Base-by-base conservation (phyloP, 2,113 vertebrate genomes). In the Typhlomys cinereus region DNA sequence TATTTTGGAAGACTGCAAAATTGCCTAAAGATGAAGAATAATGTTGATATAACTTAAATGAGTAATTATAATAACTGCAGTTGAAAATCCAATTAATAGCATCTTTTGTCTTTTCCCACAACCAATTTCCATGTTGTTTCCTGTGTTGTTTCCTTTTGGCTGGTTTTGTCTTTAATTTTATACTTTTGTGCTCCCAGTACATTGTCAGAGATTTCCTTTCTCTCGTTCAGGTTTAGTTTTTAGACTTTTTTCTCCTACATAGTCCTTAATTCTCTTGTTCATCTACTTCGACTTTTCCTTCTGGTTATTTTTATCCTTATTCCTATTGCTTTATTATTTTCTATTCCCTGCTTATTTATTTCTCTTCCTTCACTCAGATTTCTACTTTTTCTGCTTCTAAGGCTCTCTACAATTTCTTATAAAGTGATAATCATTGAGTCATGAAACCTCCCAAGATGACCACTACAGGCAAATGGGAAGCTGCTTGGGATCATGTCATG, bases 1-100 rank as follows among this genome's bases (percentile, higher is more conserved):
- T 96, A 93, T 91, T 83, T 94, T 64, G 34, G 96, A 93, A 85
- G 94, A 87, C 86, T 94, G 95, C 52, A 90, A 84, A 89, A 88
- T 90, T 92, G 76, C 89, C 90, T 61, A 36, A 89, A 76, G 85
- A 93, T 67, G 74, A 89, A 81, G 44, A 74, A 44, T 69, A 79
- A 87, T 91, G 90, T 94, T 94, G 95, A 87, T 78, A 54, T 48
- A 91, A 61, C 84, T 85, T 71, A 87, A 86, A 70, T 85, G 62
- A 46, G 62, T n/a, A 87, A 59, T 89, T 79, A 91, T 75, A 90
- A 79, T 52, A 96, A 71, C 67, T 41, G 8, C 39, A 90, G 62
- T 62, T 90, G 54, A 69, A 81, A 94, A 92, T 84, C 79, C 83
- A 83, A 79, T 91, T 93, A 92, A 71, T 69, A 62, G 44, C 80